Conservation (phyloP, 1,140 invertebrate genomes). For the Sarcophaga peregrina region DNA sequence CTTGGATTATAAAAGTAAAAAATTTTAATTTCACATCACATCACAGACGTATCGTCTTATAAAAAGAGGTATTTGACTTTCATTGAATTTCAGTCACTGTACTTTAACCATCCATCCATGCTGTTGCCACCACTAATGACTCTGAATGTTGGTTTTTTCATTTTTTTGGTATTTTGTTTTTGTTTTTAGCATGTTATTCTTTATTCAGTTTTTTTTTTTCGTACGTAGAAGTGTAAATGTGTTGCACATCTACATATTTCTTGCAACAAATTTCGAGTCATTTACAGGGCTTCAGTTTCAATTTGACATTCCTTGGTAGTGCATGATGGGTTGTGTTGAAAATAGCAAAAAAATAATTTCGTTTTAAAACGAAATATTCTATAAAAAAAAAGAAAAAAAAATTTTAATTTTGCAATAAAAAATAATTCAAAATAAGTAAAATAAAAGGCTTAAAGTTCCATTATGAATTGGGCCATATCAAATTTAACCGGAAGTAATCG, state of each 20-base stretch:
- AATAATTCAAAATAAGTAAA: not conserved
- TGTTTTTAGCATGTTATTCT: not conserved
- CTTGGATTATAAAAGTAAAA: too few relatives aligned
- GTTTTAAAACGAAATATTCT: not conserved
- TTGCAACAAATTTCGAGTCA: constrained; percentile 28
- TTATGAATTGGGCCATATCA: constrained; percentile 65
- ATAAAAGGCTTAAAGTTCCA: constrained; percentile 23
- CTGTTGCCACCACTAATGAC: constrained; percentile 28
- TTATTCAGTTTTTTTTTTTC: too few relatives aligned
- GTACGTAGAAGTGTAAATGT: not conserved
- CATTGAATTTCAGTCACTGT: not conserved
- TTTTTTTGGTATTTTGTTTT: constrained; percentile 8
- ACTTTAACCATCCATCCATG: constrained; percentile 21
- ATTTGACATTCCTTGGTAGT: constrained; percentile 39
- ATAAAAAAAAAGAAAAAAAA: not conserved
- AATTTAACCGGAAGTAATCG: constrained; percentile 65
- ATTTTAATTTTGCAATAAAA: not conserved
- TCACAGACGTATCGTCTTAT: too few relatives aligned
- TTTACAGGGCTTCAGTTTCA: constrained; percentile 38
- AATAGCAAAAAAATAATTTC: not conserved
- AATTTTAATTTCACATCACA: too few relatives aligned
- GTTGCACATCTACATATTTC: not conserved
- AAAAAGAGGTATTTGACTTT: too few relatives aligned
- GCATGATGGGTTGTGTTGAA: constrained; percentile 17
- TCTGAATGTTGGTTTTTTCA: constrained; percentile 30